Evolutionary conservation across 1,140 invertebrate genomes (phyloP), one percentile per base, ranked within the genome.

Genomic region (Bombus consobrinus): DNA sequence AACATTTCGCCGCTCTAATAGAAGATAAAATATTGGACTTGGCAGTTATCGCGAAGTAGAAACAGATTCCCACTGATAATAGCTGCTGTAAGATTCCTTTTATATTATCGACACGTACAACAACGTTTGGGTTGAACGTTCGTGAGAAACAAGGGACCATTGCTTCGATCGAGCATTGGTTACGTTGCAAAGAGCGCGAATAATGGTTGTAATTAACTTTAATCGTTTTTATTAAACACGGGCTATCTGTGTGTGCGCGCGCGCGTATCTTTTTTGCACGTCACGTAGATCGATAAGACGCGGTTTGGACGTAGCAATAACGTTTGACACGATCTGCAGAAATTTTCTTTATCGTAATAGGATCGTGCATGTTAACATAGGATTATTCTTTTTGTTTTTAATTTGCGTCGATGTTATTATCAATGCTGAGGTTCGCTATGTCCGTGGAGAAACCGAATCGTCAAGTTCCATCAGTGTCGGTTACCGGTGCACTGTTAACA

Each of bases 401-500:
- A 71, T 62, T 83, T 18, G n/a, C 62, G 69, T 69, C 75, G 66
- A 68, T 82, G 68, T 76, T 72, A 62, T 64, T 64, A 72, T 87
- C 62, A 66, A 83, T 37, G 37, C n/a, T 4, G 32, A 57, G 59
- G 72, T 41, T 78, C 64, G 18, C 9, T 18, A 34, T 62, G 75
- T 41, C 28, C 41, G 34, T 66, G 47, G 47, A 32, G 77, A 81
- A 57, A 62, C 59, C 77, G 85, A 87, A 89, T 84, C 88, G 85
- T 85, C 75, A 82, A 81, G 73, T 76, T 80, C n/a, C 89, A 87
- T 89, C 82, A 78, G 84, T 87, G 85, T 84, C 90, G 88, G 91
- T 93, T 92, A 92, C 90, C 87, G 89, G 89, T 88, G 89, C 89
- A 87, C 88, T 91, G 87, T 83, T 92, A 90, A 91, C 89, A 90